A percentile compares a stretch with the other conserved stretches of the same genome.
Evolutionary conservation across 2,797 vertebrate genomes (phyloP).

Genomic region (Scolopax bukidnonensis): DNA sequence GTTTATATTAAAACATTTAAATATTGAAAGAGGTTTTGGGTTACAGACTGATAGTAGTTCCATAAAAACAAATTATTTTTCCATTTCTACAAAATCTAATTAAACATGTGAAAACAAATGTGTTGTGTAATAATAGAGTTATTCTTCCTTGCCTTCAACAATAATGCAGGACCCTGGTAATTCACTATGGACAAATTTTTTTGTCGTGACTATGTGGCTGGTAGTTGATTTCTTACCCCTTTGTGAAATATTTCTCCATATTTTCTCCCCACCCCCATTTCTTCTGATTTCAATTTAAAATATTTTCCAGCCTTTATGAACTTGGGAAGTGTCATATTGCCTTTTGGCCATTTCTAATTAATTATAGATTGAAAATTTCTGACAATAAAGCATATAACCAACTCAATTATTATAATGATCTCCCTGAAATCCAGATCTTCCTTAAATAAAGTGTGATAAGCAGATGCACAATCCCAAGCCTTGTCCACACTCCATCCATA

Average conservation of each 20-base stretch:
- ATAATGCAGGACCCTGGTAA: background rate
- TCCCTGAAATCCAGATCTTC: background rate
- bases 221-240: background rate
- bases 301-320: background rate
- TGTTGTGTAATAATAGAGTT: constrained; percentile 53
- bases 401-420: background rate
- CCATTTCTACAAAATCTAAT: constrained; percentile 74
- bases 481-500: background rate
- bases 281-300: background rate
- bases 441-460: background rate
- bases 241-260: background rate
- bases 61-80: constrained; percentile 76
- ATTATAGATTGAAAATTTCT: background rate
- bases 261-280: background rate
- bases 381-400: background rate
- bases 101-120: constrained; percentile 73
- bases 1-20: constrained; percentile 80
- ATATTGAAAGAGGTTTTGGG: constrained; percentile 71
- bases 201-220: background rate
- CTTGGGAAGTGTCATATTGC: background rate
- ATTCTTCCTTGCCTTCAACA: constrained; percentile 29
- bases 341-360: background rate
- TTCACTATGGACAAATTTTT: background rate
- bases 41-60: constrained; percentile 77
- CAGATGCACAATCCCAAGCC: background rate